A percentile compares a stretch with the other conserved stretches of the same genome.
These are phyloP conservation scores for Ancistrus triradiatus DNA, from an alignment of 2,113 vertebrate genomes.

Conservation along the genomic window DNA sequence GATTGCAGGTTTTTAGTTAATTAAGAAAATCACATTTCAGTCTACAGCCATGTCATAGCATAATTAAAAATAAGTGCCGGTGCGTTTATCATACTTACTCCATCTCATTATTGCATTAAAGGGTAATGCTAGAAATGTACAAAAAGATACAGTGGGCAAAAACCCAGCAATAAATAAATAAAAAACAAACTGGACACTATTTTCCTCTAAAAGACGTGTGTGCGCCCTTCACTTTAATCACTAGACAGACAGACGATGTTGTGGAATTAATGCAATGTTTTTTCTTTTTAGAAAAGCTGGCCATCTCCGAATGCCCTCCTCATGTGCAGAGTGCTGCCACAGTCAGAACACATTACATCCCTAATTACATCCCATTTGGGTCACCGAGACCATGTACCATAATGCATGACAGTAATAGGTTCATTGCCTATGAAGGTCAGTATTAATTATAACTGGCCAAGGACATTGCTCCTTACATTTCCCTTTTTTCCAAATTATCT, in stretches of 20 bases:
- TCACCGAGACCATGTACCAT: slow-evolving; percentile 23
- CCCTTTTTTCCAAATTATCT: too few relatives aligned
- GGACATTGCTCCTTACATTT: too few relatives aligned
- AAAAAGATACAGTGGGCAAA: background rate
- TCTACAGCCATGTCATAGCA: too few relatives aligned
- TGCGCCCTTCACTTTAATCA: background rate
- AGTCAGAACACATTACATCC: slow-evolving; percentile 35
- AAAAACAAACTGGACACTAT: too few relatives aligned
- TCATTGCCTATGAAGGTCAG: slow-evolving; percentile 22
- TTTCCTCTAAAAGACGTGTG: too few relatives aligned
- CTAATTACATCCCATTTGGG: slow-evolving; percentile 22
- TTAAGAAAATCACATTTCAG: too few relatives aligned
- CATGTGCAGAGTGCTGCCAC: slow-evolving; percentile 13
- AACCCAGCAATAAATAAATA: too few relatives aligned
- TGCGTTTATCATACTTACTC: too few relatives aligned
- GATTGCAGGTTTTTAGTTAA: too few relatives aligned
- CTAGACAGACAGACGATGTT: background rate
- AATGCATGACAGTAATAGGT: slow-evolving; percentile 32
- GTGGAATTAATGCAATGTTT: background rate
- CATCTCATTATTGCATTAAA: background rate
- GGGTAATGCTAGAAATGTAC: background rate
- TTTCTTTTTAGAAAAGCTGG: background rate
- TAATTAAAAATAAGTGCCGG: too few relatives aligned
- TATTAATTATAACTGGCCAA: slow-evolving; percentile 43
- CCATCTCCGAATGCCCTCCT: background rate